phyloP scores from a whole-genome alignment of 2,113 vertebrate genomes.

The Melanerpes formicivorus region DNA sequence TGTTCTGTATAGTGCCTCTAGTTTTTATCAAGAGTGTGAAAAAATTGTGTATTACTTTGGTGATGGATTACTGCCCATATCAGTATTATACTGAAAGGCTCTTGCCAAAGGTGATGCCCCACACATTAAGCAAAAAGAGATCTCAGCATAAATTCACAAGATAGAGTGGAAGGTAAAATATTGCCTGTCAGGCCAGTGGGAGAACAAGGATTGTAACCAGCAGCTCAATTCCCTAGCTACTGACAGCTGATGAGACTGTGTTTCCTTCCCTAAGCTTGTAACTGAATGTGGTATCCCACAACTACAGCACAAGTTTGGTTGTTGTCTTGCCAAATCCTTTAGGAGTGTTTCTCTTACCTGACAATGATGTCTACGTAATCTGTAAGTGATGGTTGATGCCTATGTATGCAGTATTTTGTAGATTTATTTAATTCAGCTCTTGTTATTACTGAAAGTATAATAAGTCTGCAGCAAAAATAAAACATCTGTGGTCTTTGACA shows the following conservation, averaged over 20 bases:
- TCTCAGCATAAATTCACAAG: not conserved
- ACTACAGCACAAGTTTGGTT: not conserved
- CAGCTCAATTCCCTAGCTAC: not conserved
- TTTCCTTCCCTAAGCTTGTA: not conserved
- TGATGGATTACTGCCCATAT: not conserved
- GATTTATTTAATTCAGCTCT: not conserved
- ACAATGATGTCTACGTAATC: not conserved
- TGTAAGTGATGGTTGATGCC: not conserved
- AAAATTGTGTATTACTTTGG: not conserved
- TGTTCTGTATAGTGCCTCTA: not conserved
- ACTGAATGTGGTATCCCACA: not conserved
- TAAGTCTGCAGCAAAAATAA: not conserved
- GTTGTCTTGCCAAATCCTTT: not conserved
- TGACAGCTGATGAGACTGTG: not conserved
- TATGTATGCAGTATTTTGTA: not conserved
- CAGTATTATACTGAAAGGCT: not conserved
- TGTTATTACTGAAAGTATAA: not conserved
- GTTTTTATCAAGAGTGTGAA: not conserved
- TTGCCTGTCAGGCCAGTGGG: not conserved
- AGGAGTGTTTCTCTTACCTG: conserved; percentile 1
- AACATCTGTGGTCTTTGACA: conserved; percentile 13
- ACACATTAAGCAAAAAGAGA: not conserved
- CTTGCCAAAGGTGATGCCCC: not conserved
- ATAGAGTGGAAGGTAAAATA: not conserved
- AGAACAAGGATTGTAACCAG: not conserved